Evolutionary conservation across 1,140 invertebrate genomes (phyloP).

Genomic region (Thalassaphorura encarpata): DNA sequence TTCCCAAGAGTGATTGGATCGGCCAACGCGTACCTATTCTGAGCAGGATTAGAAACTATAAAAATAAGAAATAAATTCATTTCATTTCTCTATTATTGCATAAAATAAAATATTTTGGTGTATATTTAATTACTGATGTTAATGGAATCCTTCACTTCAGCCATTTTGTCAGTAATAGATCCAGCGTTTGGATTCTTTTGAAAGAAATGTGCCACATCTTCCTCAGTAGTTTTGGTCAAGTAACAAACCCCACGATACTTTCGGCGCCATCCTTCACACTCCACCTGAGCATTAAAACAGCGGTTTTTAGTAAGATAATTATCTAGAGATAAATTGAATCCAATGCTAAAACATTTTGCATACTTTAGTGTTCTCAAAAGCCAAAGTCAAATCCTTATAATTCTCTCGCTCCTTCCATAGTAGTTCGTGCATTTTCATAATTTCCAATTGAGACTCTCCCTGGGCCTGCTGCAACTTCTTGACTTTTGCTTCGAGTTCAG

Average conservation of each 20-base stretch:
- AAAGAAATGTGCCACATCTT: slow-evolving; percentile 21
- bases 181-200: slow-evolving; percentile 20
- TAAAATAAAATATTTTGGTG: too few relatives aligned
- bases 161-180: slow-evolving; percentile 15
- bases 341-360: too few relatives aligned
- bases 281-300: slow-evolving; percentile 6
- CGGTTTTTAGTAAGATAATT: neutral
- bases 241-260: slow-evolving; percentile 23
- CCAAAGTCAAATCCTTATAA: too few relatives aligned
- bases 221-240: slow-evolving; percentile 17
- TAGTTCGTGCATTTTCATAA: too few relatives aligned
- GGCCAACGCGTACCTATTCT: neutral
- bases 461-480: too few relatives aligned
- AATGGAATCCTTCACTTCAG: slow-evolving; percentile 6
- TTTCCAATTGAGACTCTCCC: too few relatives aligned
- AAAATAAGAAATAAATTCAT: too few relatives aligned
- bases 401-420: too few relatives aligned
- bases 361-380: too few relatives aligned
- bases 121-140: slow-evolving; percentile 15
- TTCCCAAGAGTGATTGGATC: neutral
- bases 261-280: slow-evolving; percentile 13
- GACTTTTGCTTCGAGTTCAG: too few relatives aligned
- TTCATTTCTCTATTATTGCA: neutral
- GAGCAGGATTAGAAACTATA: neutral
- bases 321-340: too few relatives aligned